Evolutionary conservation across 30 jellyfish, hydroid and myxozoan genomes (phyloP).

Genomic region (Clytia hemisphaerica): DNA sequence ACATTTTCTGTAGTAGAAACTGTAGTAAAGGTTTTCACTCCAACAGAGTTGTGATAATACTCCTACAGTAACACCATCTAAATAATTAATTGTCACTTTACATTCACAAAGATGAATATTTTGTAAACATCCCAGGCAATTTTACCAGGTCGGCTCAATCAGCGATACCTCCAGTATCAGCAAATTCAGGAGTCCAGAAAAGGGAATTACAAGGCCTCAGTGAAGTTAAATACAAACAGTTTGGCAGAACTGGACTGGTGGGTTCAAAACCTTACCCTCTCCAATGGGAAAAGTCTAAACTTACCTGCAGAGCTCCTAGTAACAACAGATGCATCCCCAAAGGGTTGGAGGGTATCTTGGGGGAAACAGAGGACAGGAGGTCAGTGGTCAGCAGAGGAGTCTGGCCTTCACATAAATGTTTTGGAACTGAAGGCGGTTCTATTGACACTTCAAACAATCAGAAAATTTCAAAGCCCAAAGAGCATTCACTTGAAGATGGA

Average conservation of each 20-base stretch:
- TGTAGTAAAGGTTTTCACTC: no score
- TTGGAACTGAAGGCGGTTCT: slow-evolving; percentile 17
- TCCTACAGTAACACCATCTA: no score
- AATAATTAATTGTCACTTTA: no score
- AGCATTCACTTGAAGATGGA: background rate
- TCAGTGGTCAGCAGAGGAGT: slow-evolving; percentile 5
- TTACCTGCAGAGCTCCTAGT: background rate
- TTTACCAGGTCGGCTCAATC: slow-evolving; percentile 1
- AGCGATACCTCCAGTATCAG: slow-evolving; percentile 6
- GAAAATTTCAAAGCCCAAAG: background rate
- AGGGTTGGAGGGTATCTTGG: slow-evolving; percentile 24
- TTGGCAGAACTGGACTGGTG: background rate
- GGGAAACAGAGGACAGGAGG: background rate
- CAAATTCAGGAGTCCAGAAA: no score
- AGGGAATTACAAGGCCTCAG: no score
- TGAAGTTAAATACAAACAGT: background rate
- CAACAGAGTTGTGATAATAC: no score
- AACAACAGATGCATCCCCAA: slow-evolving; percentile 3
- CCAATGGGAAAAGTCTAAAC: background rate
- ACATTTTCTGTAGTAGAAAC: no score
- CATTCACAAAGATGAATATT: no score
- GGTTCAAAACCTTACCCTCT: background rate
- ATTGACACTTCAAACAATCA: background rate
- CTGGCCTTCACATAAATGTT: slow-evolving; percentile 5
- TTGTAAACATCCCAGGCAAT: slow-evolving; percentile 18